Conservation (phyloP, 2,113 vertebrate species). For the Corythornis vintsioides region DNA sequence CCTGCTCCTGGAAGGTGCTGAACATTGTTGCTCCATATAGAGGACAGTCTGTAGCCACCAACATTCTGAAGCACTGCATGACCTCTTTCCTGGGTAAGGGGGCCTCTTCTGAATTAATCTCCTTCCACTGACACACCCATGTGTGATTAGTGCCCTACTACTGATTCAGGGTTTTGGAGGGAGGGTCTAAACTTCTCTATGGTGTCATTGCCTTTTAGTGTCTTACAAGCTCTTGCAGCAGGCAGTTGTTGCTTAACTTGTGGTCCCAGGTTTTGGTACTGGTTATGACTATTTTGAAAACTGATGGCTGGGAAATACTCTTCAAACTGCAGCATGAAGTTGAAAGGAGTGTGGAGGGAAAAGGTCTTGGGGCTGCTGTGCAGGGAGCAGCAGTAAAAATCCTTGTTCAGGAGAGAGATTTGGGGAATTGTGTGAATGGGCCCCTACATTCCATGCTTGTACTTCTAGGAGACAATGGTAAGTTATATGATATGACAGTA, state of each 20-base stretch:
- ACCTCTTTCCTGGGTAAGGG: background rate
- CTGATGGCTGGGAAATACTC: background rate
- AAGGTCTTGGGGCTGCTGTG: background rate
- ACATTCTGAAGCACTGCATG: background rate
- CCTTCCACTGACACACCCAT: background rate
- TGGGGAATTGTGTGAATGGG: background rate
- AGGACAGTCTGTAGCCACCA: background rate
- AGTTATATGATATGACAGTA: background rate
- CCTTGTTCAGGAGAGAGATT: too few species aligned
- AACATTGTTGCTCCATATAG: fast-evolving
- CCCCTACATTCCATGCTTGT: background rate
- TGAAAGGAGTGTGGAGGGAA: background rate
- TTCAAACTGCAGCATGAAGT: background rate
- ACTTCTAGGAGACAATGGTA: background rate
- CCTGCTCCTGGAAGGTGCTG: background rate
- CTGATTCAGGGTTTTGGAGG: background rate
- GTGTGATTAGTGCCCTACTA: fast-evolving
- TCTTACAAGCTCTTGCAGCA: background rate
- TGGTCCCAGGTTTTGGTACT: background rate
- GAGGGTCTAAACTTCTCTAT: background rate
- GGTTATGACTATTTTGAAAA: background rate
- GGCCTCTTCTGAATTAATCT: background rate
- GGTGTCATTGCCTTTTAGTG: background rate
- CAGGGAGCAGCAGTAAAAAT: background rate
- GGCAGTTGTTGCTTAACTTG: background rate